Evolutionary conservation across 2,888 invertebrate species (phyloP), one percentile per base, ranked within the genome.

Genomic region (Hydropsyche betteni): DNA sequence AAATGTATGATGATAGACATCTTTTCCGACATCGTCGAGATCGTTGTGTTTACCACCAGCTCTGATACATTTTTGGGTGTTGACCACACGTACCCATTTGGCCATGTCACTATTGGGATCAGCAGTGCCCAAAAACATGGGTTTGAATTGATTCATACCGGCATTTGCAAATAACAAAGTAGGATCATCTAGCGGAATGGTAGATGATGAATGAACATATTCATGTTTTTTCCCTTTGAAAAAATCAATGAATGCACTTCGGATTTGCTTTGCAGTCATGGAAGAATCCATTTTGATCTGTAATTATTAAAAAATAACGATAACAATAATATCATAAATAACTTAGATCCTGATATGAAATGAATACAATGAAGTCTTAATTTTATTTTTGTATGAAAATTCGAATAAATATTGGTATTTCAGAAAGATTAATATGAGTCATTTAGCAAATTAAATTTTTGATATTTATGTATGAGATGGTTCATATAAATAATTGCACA

Each of bases 11-110:
- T 99, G 99, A 83, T 99, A 99, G 2, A 98, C 97, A 88, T 99
- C 99, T 87, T 99, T 99, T 50, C 99, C 99, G 8, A 99, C 99
- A 88, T 99, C 99, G 86, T 99, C 99, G 77, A 99, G 87, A 86
- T 99, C 99, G 85, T 99, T 99, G 85, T 99, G 99, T 86, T 99
- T 99, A 71, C 99, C 99, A 74, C 99, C 99, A 80, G 99, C 99
- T 83, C 99, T 91, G 80, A 99, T 99, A 85, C 99, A 99, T 85
- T 99, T 99, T 85, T 99, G 99, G 1, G 97, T 96, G 84, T 99
- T 99, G 1, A 93, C 95, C 44, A 92, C 94, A 80, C 99, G 90
- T 24, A 92, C 89, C 89, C 93, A 93, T 82, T 94, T 95, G 12
- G 96, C 91, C 92, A 98, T 93, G 83, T 98, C 98, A 84, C 97